Conservation (phyloP, 1,140 invertebrate genomes). For the Acyrthosiphon pisum region DNA sequence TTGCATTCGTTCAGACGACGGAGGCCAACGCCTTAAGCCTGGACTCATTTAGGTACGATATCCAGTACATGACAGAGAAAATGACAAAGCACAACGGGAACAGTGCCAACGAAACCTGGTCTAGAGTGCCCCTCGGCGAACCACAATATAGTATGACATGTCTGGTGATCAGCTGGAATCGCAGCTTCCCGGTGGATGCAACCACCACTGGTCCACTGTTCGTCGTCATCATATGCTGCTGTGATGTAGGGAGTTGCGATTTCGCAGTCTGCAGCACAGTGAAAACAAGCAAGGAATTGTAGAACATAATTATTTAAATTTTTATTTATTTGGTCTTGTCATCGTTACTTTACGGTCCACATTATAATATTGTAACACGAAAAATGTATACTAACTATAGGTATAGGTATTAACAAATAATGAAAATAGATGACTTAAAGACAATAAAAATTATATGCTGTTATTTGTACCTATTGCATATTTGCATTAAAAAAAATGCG, state of each 20-base stretch:
- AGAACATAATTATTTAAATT: background rate
- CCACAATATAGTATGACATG: conserved; percentile 68
- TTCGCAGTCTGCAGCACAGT: background rate
- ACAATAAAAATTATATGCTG: no score
- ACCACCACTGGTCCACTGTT: background rate
- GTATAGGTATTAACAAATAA: no score
- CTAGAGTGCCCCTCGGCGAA: conserved; percentile 67
- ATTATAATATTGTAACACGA: no score
- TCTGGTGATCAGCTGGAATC: conserved; percentile 65
- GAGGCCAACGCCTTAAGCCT: conserved; percentile 58
- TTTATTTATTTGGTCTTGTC: background rate
- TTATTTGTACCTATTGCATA: no score
- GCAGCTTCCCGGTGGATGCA: conserved; percentile 56
- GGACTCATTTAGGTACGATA: conserved; percentile 70
- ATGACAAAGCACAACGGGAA: conserved; percentile 75
- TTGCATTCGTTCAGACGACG: conserved; percentile 3
- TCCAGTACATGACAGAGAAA: conserved; percentile 76
- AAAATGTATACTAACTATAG: no score
- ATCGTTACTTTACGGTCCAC: background rate
- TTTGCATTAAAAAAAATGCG: no score
- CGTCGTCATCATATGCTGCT: background rate
- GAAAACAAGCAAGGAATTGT: background rate
- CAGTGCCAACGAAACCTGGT: conserved; percentile 70
- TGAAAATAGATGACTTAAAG: no score
- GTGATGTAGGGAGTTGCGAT: background rate